phyloP scores from a whole-genome alignment of 2,113 vertebrate species.

The Corythornis vintsioides region DNA sequence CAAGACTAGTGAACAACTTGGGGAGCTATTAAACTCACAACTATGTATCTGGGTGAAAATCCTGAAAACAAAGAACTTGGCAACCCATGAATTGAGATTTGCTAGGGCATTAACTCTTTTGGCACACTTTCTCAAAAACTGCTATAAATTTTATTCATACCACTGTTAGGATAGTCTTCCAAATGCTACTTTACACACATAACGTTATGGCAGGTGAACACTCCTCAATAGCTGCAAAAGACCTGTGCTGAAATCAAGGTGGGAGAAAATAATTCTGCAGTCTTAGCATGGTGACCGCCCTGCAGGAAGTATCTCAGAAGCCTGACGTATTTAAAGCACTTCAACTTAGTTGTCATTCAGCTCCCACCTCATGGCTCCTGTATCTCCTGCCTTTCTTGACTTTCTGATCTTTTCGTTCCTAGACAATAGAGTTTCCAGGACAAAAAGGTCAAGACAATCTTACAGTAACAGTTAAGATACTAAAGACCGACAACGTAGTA shows the following conservation, averaged over 20 bases:
- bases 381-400: background rate
- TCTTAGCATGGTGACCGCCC: background rate
- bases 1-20: background rate
- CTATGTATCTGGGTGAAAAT: background rate
- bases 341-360: background rate
- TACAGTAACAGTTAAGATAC: background rate
- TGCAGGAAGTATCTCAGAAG: background rate
- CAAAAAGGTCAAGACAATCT: background rate
- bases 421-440: background rate
- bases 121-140: background rate
- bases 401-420: background rate
- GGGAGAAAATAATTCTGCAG: background rate
- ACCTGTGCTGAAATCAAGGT: background rate
- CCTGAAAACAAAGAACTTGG: background rate
- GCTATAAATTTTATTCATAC: background rate
- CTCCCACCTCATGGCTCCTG: background rate
- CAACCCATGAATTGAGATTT: background rate
- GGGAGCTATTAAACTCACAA: background rate
- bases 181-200: background rate
- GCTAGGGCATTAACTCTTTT: background rate
- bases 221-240: background rate
- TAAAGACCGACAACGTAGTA: background rate
- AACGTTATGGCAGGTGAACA: background rate
- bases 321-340: background rate
- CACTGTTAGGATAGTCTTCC: background rate